A percentile compares a stretch with the other conserved stretches of the same genome.
Evolutionary conservation across 2,888 invertebrate species (phyloP).

Genomic region (Fissipunctia ypsillon): DNA sequence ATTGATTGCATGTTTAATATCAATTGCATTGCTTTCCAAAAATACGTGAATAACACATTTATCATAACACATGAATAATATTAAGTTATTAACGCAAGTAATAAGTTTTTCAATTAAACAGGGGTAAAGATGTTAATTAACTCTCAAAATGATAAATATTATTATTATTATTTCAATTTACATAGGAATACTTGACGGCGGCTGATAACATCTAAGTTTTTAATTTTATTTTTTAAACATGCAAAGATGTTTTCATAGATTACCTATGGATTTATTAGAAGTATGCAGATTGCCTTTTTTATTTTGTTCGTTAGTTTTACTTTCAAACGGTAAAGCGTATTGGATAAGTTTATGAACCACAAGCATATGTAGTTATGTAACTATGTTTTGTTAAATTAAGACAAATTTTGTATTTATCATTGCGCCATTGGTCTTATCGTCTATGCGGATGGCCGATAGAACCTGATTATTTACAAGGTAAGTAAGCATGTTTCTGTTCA

Average conservation of each 20-base stretch:
- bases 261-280: conserved; percentile 25
- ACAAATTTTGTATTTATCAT: neutral
- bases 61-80: conserved; percentile 57
- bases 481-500: neutral
- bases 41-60: conserved; percentile 52
- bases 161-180: conserved; percentile 67
- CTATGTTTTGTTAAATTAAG: neutral
- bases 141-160: conserved; percentile 67
- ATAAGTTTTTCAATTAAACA: conserved; percentile 62
- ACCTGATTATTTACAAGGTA: neutral
- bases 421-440: neutral
- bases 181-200: conserved; percentile 42
- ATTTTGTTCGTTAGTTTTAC: neutral
- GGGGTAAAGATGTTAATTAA: conserved; percentile 63
- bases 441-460: neutral
- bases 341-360: neutral
- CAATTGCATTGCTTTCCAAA: conserved; percentile 48
- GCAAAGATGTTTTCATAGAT: conserved; percentile 22
- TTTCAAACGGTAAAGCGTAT: neutral
- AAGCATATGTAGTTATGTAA: neutral
- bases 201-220: conserved; percentile 18
- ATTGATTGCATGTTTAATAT: conserved; percentile 43
- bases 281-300: conserved; percentile 1
- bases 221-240: conserved; percentile 21
- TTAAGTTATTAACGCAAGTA: conserved; percentile 47